Conservation (phyloP, 1,140 invertebrate genomes). For the Luehdorfia chinensis region DNA sequence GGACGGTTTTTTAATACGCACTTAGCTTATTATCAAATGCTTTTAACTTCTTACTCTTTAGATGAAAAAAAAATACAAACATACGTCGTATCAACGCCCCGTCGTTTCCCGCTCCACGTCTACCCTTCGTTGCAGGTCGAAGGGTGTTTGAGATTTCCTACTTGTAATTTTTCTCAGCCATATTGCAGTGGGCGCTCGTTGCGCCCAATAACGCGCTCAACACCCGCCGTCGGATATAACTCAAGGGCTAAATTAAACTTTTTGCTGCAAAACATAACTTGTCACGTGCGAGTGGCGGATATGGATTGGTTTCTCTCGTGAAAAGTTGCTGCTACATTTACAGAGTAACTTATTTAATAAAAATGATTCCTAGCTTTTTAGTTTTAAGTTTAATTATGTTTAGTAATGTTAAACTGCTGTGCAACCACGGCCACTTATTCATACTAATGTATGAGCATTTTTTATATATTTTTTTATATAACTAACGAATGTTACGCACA, state of each 20-base stretch:
- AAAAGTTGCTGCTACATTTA: too few species aligned
- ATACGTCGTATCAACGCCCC: slow-evolving; percentile 1
- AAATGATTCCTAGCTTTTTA: neutral
- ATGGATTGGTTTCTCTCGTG: slow-evolving; percentile 4
- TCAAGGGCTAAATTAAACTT: slow-evolving; percentile 19
- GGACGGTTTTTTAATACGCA: too few species aligned
- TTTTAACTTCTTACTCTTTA: too few species aligned
- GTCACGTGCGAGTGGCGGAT: slow-evolving; percentile 8
- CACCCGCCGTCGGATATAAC: slow-evolving; percentile 9
- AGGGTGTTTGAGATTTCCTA: slow-evolving; percentile 17
- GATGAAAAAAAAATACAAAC: neutral
- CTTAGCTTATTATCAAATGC: too few species aligned
- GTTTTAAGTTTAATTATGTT: too few species aligned
- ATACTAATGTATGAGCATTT: too few species aligned
- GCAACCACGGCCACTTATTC: too few species aligned
- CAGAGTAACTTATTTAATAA: too few species aligned
- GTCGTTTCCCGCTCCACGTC: slow-evolving; percentile 1
- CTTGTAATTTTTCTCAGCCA: slow-evolving; percentile 13
- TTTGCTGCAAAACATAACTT: slow-evolving; percentile 11
- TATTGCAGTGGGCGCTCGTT: slow-evolving; percentile 7
- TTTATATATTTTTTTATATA: too few species aligned
- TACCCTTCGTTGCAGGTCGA: slow-evolving; percentile 9
- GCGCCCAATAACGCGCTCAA: slow-evolving; percentile 12
- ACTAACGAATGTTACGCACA: too few species aligned
- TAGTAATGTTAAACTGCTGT: too few species aligned